Base-by-base conservation (phyloP, 1,140 invertebrate species). In the Hydropsyche tenuis region DNA sequence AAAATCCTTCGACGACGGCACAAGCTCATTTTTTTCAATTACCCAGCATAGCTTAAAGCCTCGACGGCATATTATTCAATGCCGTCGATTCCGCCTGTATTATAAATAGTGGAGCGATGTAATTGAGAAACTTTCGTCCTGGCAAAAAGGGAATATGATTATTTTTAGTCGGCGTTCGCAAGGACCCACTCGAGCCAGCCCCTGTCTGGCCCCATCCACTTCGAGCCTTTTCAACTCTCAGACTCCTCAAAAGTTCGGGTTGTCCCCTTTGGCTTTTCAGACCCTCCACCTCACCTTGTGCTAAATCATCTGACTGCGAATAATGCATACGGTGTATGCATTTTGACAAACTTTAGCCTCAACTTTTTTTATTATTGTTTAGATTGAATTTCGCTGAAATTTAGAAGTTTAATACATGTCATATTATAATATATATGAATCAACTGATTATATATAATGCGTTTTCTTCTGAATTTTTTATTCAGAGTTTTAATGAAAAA, bases 121-220 rank as follows among this genome's bases (percentile, higher is more conserved):
- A 71, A 71, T 71, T 71, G 69, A 71, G 56, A 71, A 71, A 71
- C 46, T 71, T 71, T 71, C 30, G 14, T 16, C 42, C 23, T n/a
- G 16, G 16, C 53, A 72, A 62, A 63, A 63, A 37, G 60, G 11
- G 56, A 72, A 46, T 63, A 62, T 53, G 16, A 53, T 72, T 72
- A 72, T 72, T 73, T 73, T 63, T 66, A 65, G 14, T 20, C 69
- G 16, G 22, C 14, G 71, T 65, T 73, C 62, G 42, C 43, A 42
- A 53, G 27, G 68, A 46, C 23, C 51, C 63, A 37, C 62, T 73
- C n/a, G 22, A 65, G 30, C 23, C 6, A 16, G 20, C 9, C 71
- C 48, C 71, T 65, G 71, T 73, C 71, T 73, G 48, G 62, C 63
- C 25, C 25, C 62, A 53, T 73, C 62, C 63, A 64, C 71, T 65